Evolutionary conservation across 2,888 invertebrate species (phyloP).

Genomic region (Drosophila infuscata): DNA sequence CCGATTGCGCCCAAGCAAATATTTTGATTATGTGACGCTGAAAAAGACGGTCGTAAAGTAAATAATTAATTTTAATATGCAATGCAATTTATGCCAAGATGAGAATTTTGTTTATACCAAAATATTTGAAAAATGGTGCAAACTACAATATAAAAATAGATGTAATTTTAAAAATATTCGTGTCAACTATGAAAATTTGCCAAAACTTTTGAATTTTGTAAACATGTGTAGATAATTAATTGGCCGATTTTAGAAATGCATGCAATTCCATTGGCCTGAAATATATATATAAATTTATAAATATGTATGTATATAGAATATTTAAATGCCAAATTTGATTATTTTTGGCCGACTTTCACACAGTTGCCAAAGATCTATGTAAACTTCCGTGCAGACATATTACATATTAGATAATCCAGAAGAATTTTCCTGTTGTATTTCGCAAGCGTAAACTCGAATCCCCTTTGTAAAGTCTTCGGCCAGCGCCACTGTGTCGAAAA

Average conservation of each 20-base stretch:
- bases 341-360: neutral
- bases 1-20: neutral
- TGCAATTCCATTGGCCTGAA: neutral
- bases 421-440: neutral
- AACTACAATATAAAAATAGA: neutral
- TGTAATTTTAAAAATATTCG: neutral
- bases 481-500: constrained; percentile 39
- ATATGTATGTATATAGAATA: neutral
- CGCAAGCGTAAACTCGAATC: neutral
- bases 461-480: constrained; percentile 5
- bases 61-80: neutral
- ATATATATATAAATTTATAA: neutral
- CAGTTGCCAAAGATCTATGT: neutral
- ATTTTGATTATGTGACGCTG: neutral
- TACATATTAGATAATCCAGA: neutral
- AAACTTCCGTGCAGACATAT: neutral
- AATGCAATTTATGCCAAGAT: neutral
- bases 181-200: neutral
- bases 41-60: neutral
- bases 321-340: neutral
- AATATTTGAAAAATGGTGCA: neutral
- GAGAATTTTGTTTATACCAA: constrained; percentile 4
- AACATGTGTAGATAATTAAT: too few relatives aligned
- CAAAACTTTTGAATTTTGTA: neutral
- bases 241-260: neutral